phyloP scores from a whole-genome alignment of 2,888 invertebrate species.

The Leucania comma region DNA sequence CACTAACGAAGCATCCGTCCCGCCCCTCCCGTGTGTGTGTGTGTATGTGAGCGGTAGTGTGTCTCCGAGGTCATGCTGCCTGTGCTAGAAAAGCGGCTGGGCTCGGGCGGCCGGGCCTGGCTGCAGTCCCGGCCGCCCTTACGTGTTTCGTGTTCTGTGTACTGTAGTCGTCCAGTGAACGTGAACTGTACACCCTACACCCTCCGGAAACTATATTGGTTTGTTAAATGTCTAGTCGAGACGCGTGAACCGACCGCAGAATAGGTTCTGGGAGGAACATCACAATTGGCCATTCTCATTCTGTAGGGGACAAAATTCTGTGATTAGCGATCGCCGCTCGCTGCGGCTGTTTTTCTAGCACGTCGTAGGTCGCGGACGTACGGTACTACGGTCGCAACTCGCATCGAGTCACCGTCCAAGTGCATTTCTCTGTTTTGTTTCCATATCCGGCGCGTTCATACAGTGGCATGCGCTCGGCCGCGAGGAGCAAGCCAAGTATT shows the following conservation, averaged over 20 bases:
- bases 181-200: constrained; percentile 86
- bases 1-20: constrained; percentile 69
- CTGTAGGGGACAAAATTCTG: constrained; percentile 86
- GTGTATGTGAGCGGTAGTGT: constrained; percentile 84
- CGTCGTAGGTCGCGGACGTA: constrained; percentile 83
- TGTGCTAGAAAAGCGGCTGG: constrained; percentile 90
- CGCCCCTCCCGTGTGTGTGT: constrained; percentile 84
- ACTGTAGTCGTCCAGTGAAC: constrained; percentile 90
- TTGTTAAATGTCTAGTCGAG: constrained; percentile 89
- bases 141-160: constrained; percentile 88
- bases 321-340: constrained; percentile 82
- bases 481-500: constrained; percentile 99
- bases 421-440: constrained; percentile 90
- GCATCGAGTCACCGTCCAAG: constrained; percentile 82
- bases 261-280: constrained; percentile 91
- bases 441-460: constrained; percentile 87
- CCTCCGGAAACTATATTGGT: constrained; percentile 90
- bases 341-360: constrained; percentile 93
- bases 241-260: constrained; percentile 89
- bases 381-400: neutral
- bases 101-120: constrained; percentile 76
- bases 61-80: constrained; percentile 82
- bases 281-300: constrained; percentile 90
- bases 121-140: constrained; percentile 71
- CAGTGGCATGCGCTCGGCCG: constrained; percentile 99